A percentile compares a stretch with the other conserved stretches of the same genome.
These are phyloP conservation scores for Andrena haemorrhoa DNA, from an alignment of 2,888 invertebrate species.

Conservation along the genomic window DNA sequence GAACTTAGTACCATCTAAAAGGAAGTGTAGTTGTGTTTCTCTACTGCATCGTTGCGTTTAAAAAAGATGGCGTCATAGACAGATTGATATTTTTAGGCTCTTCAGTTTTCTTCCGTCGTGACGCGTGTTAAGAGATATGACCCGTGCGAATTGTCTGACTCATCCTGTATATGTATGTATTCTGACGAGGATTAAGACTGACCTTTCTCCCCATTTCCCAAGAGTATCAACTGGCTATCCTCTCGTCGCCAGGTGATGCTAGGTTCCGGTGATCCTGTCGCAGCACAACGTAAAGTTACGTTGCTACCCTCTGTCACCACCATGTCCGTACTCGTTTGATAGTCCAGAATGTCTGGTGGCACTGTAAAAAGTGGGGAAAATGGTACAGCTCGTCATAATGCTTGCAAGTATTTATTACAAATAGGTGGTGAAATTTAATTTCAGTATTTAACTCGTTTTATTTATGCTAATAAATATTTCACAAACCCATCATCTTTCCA, in stretches of 20 bases:
- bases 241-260: slow-evolving; percentile 95
- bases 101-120: no score
- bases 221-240: slow-evolving; percentile 90
- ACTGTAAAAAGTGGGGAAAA: slow-evolving; percentile 85
- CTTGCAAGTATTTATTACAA: background rate
- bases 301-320: slow-evolving; percentile 94
- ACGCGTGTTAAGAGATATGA: no score
- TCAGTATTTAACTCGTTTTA: no score
- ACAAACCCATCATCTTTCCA: no score
- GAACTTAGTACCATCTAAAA: no score
- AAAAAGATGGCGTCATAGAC: no score
- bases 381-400: background rate
- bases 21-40: no score
- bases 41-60: no score
- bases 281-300: slow-evolving; percentile 94
- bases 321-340: slow-evolving; percentile 94
- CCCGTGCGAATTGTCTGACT: no score
- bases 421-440: background rate
- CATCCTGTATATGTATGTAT: background rate
- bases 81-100: no score
- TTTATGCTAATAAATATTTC: no score
- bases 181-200: slow-evolving; percentile 60
- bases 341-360: slow-evolving; percentile 94
- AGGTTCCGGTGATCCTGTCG: slow-evolving; percentile 91
- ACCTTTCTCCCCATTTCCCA: slow-evolving; percentile 90